Evolutionary conservation across 1,140 invertebrate genomes (phyloP), one percentile per base, ranked within the genome.

Genomic region (Drosophila santomea): DNA sequence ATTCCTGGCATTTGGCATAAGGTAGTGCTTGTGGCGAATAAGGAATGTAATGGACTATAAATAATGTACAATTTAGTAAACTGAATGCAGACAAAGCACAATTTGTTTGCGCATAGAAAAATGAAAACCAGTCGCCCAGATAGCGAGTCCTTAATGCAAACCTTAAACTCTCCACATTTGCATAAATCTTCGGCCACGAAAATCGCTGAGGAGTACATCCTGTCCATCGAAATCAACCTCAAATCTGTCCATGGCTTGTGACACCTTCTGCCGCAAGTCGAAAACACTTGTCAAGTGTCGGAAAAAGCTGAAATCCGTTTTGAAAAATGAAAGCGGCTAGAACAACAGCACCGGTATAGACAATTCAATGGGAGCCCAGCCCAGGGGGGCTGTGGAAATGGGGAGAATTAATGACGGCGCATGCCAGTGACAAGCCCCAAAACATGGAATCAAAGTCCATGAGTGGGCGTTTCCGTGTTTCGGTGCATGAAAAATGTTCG

Each of bases 381-480:
- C 4, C 2, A 3, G 36, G 47, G 47, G 39, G 41, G 3, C n/a
- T 43, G 51, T 25, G 44, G 41, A 41, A 20, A 43, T 56, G 1
- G 43, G 56, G 15, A 91, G 77, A 79, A 91, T 91, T 91, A 91
- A 91, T 91, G 90, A 91, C 74, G 72, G 76, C 80, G 71, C 77
- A 80, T 91, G 90, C 91, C 90, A 91, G 54, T 71, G 80, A 91
- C 90, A 91, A 90, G 86, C 79, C 90, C 76, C 74, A 56, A 78
- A 91, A 90, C 90, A 91, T 66, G 76, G 73, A 90, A 91, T 89
- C 89, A 91, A 80, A 71, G 69, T 81, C 81, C 67, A 41, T 41
- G 25, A 43, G n/a, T 45, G 54, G 73, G 61, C 51, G 64, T 71
- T 23, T 52, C 36, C 50, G 36, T 52, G 38, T 51, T 61, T 58